These are phyloP conservation scores for Oceanodroma leucorhoa DNA, from an alignment of 2,797 vertebrate genomes.

Conservation along the genomic window DNA sequence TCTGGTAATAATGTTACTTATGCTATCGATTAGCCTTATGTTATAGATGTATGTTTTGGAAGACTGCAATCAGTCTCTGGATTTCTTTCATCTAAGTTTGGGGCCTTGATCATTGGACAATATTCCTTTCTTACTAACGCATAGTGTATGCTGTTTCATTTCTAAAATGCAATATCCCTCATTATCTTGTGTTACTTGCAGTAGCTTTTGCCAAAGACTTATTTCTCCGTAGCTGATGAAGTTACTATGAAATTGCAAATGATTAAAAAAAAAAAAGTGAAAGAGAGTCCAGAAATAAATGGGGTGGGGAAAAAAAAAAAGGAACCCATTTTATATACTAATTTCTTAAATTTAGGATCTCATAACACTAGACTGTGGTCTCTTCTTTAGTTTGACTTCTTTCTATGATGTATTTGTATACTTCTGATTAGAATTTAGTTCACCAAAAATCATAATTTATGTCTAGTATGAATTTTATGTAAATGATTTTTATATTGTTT, in stretches of 20 bases:
- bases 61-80: not conserved
- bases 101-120: not conserved
- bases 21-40: not conserved
- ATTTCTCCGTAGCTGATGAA: not conserved
- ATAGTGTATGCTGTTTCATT: not conserved
- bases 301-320: fast-evolving
- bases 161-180: not conserved
- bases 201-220: not conserved
- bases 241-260: not conserved
- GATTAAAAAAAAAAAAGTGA: not conserved
- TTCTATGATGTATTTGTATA: not conserved
- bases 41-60: not conserved
- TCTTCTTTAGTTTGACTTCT: not conserved
- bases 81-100: not conserved
- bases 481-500: not conserved
- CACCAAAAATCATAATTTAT: not conserved
- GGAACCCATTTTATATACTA: not conserved
- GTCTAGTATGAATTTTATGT: not conserved
- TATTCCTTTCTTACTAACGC: not conserved
- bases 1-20: not conserved
- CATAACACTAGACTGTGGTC: not conserved
- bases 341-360: not conserved
- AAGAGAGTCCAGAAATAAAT: not conserved
- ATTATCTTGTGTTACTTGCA: not conserved
- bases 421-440: not conserved